Base-by-base conservation (phyloP, 2,888 invertebrate species). In the Lepidonotus clava region DNA sequence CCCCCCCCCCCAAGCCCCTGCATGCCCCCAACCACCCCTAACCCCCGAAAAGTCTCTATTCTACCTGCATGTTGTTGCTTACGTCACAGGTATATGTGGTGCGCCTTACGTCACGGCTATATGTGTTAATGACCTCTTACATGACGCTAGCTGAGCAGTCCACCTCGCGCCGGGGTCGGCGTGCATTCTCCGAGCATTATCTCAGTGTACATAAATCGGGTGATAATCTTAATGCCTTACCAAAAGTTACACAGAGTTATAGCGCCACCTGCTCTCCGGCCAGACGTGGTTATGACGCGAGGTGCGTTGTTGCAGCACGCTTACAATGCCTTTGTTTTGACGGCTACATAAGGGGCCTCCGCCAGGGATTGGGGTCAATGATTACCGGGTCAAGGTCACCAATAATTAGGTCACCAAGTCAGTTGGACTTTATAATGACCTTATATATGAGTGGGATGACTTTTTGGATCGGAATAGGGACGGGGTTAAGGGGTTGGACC, bases 51-150 rank as follows among this genome's bases (percentile, higher is more conserved):
- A 61, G 61, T 61, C 24, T 24, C 24, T 11, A 61, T 24, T 61
- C 61, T 61, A 61, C 61, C 61, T 61, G 61, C n/a, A 61, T 24
- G 11, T 61, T 61, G n/a, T n/a, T n/a, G n/a, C n/a, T 46, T 46
- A 46, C 46, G 46, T 46, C 46, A 46, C 46, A 46, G 28, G 28
- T 61, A 61, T 61, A 61, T 61, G 24, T 61, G n/a, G 28, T n/a
- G 61, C 11, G 24, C 61, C 11, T 61, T 61, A 61, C 61, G 61
- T 61, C 61, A 61, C 61, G 24, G 61, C 61, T 61, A 76, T 76
- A 24, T 76, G 76, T 76, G 76, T 76, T 76, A 76, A 76, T 40
- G 76, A 76, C 76, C 76, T 40, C 76, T 76, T 76, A 76, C 76
- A 76, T 76, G 76, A 76, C 38, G 76, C 38, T 76, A 76, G 76